phyloP scores from a whole-genome alignment of 1,140 invertebrate genomes.

The Orussus abietinus region DNA sequence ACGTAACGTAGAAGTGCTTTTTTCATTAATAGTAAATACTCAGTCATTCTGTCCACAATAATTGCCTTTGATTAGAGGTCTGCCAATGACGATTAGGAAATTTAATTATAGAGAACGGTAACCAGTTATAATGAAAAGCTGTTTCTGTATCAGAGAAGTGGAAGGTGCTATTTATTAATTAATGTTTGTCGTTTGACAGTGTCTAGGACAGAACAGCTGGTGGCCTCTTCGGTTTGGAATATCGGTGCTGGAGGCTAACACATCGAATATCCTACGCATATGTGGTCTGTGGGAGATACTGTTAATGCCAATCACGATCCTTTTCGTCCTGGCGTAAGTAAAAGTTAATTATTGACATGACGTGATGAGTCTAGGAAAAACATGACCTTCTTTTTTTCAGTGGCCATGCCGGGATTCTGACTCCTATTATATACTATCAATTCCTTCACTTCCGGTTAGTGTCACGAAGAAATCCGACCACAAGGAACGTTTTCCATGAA shows the following conservation, averaged over 20 bases:
- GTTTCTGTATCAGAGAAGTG: too few species aligned
- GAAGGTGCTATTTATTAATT: too few species aligned
- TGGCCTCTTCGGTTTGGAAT: slow-evolving; percentile 83
- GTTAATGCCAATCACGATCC: slow-evolving; percentile 79
- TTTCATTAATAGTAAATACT: not conserved
- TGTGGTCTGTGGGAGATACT: slow-evolving; percentile 89
- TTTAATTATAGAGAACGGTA: too few species aligned
- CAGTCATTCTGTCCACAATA: slow-evolving; percentile 13
- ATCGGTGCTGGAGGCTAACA: slow-evolving; percentile 81
- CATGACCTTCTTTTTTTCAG: slow-evolving; percentile 62
- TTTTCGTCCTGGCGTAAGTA: slow-evolving; percentile 85
- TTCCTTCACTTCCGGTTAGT: slow-evolving; percentile 85
- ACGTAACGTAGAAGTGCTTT: slow-evolving; percentile 1
- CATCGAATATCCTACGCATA: slow-evolving; percentile 79
- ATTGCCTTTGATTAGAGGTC: too few species aligned
- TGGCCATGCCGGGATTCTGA: slow-evolving; percentile 77
- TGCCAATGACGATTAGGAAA: too few species aligned
- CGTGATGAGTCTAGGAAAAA: not conserved
- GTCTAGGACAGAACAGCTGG: slow-evolving; percentile 81
- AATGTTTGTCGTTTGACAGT: slow-evolving; percentile 58
- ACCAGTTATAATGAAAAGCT: too few species aligned
- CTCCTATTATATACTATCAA: slow-evolving; percentile 93
- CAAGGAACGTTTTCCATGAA: slow-evolving; percentile 82
- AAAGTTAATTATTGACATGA: slow-evolving; percentile 13
- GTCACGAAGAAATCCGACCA: slow-evolving; percentile 92